These are phyloP conservation scores for Ectropis crepuscularia DNA, from an alignment of 2,888 invertebrate species.

Conservation along the genomic window DNA sequence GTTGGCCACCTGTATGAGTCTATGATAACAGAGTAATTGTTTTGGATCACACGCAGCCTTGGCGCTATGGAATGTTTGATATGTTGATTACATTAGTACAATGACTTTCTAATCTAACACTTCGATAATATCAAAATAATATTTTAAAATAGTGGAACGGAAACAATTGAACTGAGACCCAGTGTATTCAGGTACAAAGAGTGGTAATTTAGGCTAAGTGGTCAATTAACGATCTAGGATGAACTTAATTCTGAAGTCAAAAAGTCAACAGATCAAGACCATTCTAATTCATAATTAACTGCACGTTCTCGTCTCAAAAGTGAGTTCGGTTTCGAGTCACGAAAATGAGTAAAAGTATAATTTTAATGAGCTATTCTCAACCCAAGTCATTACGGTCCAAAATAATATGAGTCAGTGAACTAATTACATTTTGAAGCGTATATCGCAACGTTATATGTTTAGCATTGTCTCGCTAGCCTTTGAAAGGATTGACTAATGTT, in stretches of 20 bases:
- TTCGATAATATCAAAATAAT: not conserved
- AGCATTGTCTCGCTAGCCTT: conserved; percentile 48
- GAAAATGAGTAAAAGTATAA: conserved; percentile 16
- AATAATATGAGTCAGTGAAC: conserved; percentile 24
- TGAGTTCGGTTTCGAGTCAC: conserved; percentile 10
- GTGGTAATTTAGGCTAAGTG: not conserved
- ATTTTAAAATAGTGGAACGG: not conserved
- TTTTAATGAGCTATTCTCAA: conserved; percentile 14
- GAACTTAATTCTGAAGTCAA: conserved; percentile 13
- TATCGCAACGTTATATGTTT: conserved; percentile 33
- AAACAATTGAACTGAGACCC: not conserved
- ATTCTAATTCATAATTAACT: not conserved
- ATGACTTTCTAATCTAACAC: conserved; percentile 13
- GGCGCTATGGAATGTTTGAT: conserved; percentile 6
- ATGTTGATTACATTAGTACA: not conserved
- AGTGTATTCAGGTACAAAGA: not conserved
- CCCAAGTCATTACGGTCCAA: conserved; percentile 12
- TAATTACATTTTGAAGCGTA: conserved; percentile 27
- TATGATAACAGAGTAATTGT: conserved; percentile 23
- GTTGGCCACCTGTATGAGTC: conserved; percentile 13
- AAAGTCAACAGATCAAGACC: conserved; percentile 10
- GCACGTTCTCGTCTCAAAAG: conserved; percentile 14
- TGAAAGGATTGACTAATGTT: conserved; percentile 50
- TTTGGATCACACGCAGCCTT: conserved; percentile 10
- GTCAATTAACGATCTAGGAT: conserved; percentile 6